Evolutionary conservation across 2,797 vertebrate genomes (phyloP), one percentile per base, ranked within the genome.

Genomic region (Okamejei kenojei): DNA sequence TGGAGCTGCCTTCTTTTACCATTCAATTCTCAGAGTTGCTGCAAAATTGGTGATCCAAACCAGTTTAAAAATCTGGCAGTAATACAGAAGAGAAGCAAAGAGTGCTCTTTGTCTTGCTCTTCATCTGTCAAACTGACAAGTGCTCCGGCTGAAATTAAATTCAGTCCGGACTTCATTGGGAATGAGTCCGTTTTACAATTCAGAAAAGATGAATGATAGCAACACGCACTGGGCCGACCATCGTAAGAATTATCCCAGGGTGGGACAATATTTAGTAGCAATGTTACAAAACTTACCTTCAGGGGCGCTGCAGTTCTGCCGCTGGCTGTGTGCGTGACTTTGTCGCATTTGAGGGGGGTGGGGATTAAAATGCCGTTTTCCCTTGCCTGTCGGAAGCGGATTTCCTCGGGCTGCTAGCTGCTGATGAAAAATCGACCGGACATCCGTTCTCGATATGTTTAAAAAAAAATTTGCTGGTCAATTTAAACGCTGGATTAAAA

Each of bases 121-220:
- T 68, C 77, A 93, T 94, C 94, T 77, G 45, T 45, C 93, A 93
- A 9, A 74, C 4, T 82, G 45, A 95, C 29, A 63, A 94, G 94
- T 94, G 88, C 93, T 0, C 29, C n/a, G 93, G 74, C 7, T 79
- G 4, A 93, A 93, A 15, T 93, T 9, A 94, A 94, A 90, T 93
- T 15, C 93, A 73, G 1, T 86, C 94, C 93, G 84, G 0, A n/a
- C 54, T 93, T 93, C 91, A 93, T 35, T 84, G 90, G 93, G 93
- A 95, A 95, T 94, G 93, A 94, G 15, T 93, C 93, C 93, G 93
- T 93, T 90, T 93, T 88, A 93, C 77, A 38, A 93, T 93, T 79
- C 84, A 92, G 77, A 91, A 93, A 79, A 93, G 32, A 93, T 71
- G 80, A 73, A 90, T 79, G 84, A 61, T 29, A 63, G 61, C 61